Base-by-base conservation (phyloP, 2,888 invertebrate species). In the Arge pagana region DNA sequence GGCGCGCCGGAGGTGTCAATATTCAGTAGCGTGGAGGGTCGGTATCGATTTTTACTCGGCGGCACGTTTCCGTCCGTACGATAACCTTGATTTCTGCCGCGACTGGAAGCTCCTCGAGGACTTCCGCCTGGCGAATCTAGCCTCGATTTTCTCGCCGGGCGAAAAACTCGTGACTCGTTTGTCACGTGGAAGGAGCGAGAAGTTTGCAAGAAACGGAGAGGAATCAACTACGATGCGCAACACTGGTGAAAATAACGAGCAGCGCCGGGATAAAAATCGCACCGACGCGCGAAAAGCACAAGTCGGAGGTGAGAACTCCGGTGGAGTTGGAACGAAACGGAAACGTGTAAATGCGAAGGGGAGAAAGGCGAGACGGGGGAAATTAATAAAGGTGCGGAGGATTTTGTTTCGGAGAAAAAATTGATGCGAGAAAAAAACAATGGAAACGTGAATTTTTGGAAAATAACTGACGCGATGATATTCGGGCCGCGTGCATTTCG, bases 401-500 rank as follows among this genome's bases (percentile, higher is more conserved):
- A 18, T 7, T 18, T 8, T 10, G 16, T 16, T 7, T 19, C 18
- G 4, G 3, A 16, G 8, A 7, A 8, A 18, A 8, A 10, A 13
- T 7, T 31, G 15, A 11, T n/a, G 31, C 15, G 8, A 45, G 10
- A 45, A 23, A n/a, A n/a, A n/a, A n/a, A n/a, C n/a, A n/a, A n/a
- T n/a, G n/a, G n/a, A n/a, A n/a, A n/a, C n/a, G n/a, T n/a, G n/a
- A n/a, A n/a, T n/a, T n/a, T n/a, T n/a, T n/a, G n/a, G n/a, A n/a
- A n/a, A n/a, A n/a, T n/a, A n/a, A n/a, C n/a, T n/a, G n/a, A n/a
- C n/a, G n/a, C n/a, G n/a, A n/a, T n/a, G n/a, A n/a, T n/a, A n/a
- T 26, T 50, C 7, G 19, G 50, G 55, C 54, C 56, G 48, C 61
- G 67, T 65, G 64, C 61, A 68, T 63, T 63, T 62, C 63, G 56